Evolutionary conservation across 2,888 invertebrate genomes (phyloP).

Genomic region (Chrysina gloriosa): DNA sequence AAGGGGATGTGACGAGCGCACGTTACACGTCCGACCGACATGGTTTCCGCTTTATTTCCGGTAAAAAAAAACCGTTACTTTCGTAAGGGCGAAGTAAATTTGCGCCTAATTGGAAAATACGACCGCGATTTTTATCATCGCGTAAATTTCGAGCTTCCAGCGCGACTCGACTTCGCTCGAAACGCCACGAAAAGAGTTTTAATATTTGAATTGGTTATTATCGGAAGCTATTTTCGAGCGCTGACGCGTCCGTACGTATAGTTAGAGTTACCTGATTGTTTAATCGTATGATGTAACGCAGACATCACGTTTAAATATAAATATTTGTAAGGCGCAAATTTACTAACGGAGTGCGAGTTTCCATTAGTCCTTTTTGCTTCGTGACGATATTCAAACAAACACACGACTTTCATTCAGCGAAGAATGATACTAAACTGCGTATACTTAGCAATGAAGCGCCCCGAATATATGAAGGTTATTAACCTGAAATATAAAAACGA

Average conservation of each 20-base stretch:
- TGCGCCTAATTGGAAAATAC: background rate
- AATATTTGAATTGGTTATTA: too few relatives aligned
- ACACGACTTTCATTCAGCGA: too few relatives aligned
- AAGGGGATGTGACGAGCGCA: background rate
- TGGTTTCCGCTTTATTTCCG: background rate
- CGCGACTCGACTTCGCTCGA: too few relatives aligned
- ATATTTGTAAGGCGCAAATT: constrained; percentile 5
- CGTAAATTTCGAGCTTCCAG: too few relatives aligned
- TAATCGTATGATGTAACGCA: constrained; percentile 11
- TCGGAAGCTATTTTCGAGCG: background rate
- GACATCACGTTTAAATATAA: constrained; percentile 15
- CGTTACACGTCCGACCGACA: background rate
- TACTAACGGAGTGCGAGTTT: background rate
- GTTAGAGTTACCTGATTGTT: background rate
- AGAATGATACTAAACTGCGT: too few relatives aligned
- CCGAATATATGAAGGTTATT: too few relatives aligned
- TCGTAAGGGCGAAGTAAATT: background rate
- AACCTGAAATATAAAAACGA: too few relatives aligned
- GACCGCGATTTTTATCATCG: background rate
- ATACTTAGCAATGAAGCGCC: too few relatives aligned
- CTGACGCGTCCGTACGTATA: background rate
- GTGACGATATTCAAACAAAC: background rate
- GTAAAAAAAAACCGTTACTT: background rate
- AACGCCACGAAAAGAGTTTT: too few relatives aligned
- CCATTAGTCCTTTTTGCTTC: too few relatives aligned